A percentile compares a stretch with the other conserved stretches of the same genome.
These are phyloP conservation scores for Gortyna flavago DNA, from an alignment of 2,888 invertebrate genomes.

Conservation along the genomic window DNA sequence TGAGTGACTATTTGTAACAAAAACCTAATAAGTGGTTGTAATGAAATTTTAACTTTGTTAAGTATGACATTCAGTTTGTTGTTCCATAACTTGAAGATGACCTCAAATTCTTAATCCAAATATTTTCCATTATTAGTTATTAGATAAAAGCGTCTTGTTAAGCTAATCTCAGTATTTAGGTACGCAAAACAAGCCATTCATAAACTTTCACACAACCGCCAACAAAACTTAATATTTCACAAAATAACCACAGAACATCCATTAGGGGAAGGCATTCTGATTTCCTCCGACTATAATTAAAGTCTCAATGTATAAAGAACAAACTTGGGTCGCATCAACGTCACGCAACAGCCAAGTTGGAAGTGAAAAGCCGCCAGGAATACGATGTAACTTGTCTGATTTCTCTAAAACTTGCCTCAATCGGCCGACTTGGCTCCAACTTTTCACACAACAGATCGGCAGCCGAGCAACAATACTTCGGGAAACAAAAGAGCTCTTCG, in stretches of 20 bases:
- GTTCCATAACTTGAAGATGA: not conserved
- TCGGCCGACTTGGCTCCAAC: constrained; percentile 80
- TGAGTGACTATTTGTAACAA: not conserved
- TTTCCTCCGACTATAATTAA: constrained; percentile 77
- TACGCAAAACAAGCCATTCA: not conserved
- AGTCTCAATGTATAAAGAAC: constrained; percentile 81
- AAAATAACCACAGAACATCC: constrained; percentile 57
- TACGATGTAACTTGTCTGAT: constrained; percentile 86
- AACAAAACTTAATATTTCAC: constrained; percentile 35
- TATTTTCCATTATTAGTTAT: not conserved
- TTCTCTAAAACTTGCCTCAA: constrained; percentile 82
- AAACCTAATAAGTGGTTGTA: not conserved
- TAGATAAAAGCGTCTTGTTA: not conserved
- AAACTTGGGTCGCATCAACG: constrained; percentile 83
- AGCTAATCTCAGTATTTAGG: not conserved
- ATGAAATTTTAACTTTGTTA: not conserved
- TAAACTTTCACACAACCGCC: constrained; percentile 10
- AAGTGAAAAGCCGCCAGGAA: constrained; percentile 84
- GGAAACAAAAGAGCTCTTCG: constrained; percentile 83
- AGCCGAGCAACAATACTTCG: constrained; percentile 82
- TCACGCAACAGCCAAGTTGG: constrained; percentile 83
- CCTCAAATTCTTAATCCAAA: too few species aligned
- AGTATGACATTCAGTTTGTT: not conserved
- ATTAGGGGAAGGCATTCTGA: constrained; percentile 64
- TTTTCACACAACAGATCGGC: constrained; percentile 80